Percentiles rank a stretch among this genome's conserved stretches.
These are phyloP conservation scores for Panurus biarmicus DNA, from an alignment of 2,113 vertebrate genomes.

Conservation along the genomic window DNA sequence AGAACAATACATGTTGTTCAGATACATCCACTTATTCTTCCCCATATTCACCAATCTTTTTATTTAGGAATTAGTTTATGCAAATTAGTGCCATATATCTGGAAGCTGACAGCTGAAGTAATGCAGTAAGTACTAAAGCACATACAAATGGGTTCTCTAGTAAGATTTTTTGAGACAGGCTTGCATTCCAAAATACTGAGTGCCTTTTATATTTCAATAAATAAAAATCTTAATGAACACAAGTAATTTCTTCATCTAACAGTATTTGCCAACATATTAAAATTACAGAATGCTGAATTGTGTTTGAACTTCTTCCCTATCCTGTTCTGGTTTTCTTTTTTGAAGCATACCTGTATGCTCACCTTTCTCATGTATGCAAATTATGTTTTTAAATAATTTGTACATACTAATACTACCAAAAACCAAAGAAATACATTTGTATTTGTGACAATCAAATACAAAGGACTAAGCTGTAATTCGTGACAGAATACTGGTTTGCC, in stretches of 20 bases:
- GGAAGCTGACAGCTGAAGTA: background rate
- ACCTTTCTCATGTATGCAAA: background rate
- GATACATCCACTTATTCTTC: background rate
- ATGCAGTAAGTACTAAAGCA: background rate
- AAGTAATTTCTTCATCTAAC: background rate
- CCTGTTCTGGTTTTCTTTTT: background rate
- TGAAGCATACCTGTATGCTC: background rate
- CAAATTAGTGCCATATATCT: background rate
- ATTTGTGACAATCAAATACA: background rate
- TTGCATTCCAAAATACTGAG: background rate
- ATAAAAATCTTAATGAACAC: background rate
- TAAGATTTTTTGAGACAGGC: background rate
- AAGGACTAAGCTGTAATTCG: background rate
- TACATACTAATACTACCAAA: background rate
- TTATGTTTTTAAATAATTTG: background rate
- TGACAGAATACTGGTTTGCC: background rate
- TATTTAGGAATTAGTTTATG: background rate
- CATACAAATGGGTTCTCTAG: background rate
- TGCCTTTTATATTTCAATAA: background rate
- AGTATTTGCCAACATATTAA: background rate
- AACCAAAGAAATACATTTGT: background rate
- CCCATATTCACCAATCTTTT: background rate
- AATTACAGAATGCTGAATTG: background rate
- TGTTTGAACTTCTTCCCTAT: background rate
- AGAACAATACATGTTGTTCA: background rate